phyloP scores from a whole-genome alignment of 2,888 invertebrate species.

The Cremastobaeus sp. region DNA sequence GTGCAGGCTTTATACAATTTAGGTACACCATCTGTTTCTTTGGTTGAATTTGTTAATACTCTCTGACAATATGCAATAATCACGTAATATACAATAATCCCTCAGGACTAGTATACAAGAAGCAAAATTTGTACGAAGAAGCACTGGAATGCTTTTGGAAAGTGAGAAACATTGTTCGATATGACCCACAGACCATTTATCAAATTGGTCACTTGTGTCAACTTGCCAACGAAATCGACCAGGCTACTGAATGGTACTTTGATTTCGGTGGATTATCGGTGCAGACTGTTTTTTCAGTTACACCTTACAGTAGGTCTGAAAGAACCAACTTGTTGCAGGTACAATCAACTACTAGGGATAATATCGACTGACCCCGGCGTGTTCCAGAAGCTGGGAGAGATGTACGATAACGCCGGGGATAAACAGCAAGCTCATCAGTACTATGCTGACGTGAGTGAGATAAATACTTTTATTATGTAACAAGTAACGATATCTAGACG shows the following conservation, averaged over 20 bases:
- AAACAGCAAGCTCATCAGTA: conserved; percentile 93
- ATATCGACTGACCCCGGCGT: conserved; percentile 94
- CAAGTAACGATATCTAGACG: too few species aligned
- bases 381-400: conserved; percentile 91
- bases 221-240: conserved; percentile 81
- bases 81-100: neutral
- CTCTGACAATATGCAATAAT: neutral
- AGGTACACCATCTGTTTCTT: conserved; percentile 81
- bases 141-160: conserved; percentile 90
- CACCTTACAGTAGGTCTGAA: too few species aligned
- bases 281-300: too few species aligned
- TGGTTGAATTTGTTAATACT: too few species aligned
- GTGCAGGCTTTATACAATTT: conserved; percentile 92
- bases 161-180: conserved; percentile 84
- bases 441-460: conserved; percentile 84
- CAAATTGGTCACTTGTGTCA: conserved; percentile 90
- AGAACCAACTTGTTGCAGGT: conserved; percentile 80
- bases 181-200: conserved; percentile 86
- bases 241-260: conserved; percentile 83
- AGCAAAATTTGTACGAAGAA: conserved; percentile 84
- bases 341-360: conserved; percentile 88
- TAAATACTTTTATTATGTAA: conserved; percentile 13
- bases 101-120: conserved; percentile 86
- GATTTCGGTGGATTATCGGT: too few species aligned
- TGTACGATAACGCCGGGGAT: conserved; percentile 94